A percentile compares a stretch with the other conserved stretches of the same genome.
Evolutionary conservation across 92 coral and sea anemone genomes (phyloP).

Genomic region (Galaxea fascicularis): DNA sequence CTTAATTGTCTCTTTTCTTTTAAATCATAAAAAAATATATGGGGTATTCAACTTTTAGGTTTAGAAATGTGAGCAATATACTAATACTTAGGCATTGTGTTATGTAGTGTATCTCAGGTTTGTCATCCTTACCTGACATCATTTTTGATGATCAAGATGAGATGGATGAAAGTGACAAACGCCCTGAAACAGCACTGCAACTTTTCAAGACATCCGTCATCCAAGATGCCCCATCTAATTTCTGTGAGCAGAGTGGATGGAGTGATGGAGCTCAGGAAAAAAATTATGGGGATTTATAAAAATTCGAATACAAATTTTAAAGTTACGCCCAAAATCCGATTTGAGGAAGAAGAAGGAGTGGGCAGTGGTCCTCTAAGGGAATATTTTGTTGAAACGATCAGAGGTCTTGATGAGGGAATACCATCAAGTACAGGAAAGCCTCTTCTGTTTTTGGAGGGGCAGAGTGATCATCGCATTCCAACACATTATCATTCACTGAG

Average conservation of each 20-base stretch:
- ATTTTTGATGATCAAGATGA: constrained; percentile 31
- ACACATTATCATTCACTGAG: constrained; percentile 65
- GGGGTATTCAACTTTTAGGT: constrained; percentile 27
- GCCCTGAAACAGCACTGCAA: constrained; percentile 38
- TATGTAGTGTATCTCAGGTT: constrained; percentile 34
- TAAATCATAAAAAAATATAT: constrained; percentile 11
- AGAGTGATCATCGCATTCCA: constrained; percentile 67
- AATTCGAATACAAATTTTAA: constrained; percentile 55
- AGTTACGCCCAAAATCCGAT: constrained; percentile 50
- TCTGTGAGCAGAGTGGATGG: constrained; percentile 53
- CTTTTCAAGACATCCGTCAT: constrained; percentile 35
- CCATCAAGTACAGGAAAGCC: constrained; percentile 57
- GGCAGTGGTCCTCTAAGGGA: constrained; percentile 53
- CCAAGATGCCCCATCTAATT: constrained; percentile 42
- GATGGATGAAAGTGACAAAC: constrained; percentile 28
- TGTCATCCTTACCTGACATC: constrained; percentile 35
- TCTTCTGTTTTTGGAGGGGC: constrained; percentile 67
- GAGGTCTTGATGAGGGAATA: constrained; percentile 65
- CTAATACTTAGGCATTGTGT: constrained; percentile 26
- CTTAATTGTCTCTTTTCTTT: constrained; percentile 23
- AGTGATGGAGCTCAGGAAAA: constrained; percentile 51
- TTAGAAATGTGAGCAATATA: constrained; percentile 32
- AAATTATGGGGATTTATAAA: constrained; percentile 59
- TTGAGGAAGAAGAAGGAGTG: constrained; percentile 69
- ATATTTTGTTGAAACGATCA: constrained; percentile 37